A percentile compares a stretch with the other conserved stretches of the same genome.
phyloP scores from a whole-genome alignment of 2,797 vertebrate genomes.

The Glossophaga mutica region DNA sequence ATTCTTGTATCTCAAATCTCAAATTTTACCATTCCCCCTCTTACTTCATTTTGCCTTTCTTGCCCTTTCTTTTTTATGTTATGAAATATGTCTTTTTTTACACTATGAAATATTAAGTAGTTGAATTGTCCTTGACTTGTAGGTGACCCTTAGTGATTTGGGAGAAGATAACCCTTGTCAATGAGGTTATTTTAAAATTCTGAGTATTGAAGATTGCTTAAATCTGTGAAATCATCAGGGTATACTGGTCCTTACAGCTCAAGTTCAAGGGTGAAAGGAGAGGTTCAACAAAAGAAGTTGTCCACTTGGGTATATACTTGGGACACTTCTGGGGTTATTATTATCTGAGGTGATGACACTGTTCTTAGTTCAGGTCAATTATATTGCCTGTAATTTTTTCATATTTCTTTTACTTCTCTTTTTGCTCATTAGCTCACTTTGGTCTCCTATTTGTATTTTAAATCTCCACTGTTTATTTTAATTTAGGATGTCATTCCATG shows the following conservation, averaged over 20 bases:
- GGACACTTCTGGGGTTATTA: neutral
- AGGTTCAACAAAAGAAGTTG: neutral
- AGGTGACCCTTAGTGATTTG: neutral
- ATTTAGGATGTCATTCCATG: constrained; percentile 56
- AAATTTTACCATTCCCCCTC: too few species aligned
- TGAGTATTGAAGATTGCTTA: neutral
- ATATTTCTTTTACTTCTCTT: neutral
- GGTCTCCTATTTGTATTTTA: constrained; percentile 49
- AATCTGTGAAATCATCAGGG: neutral
- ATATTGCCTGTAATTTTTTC: neutral
- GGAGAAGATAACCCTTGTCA: neutral
- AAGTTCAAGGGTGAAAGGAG: neutral
- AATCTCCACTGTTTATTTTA: constrained; percentile 57
- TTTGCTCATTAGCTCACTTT: constrained; percentile 34
- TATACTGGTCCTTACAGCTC: neutral
- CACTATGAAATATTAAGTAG: neutral
- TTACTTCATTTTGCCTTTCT: too few species aligned
- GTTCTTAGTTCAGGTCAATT: neutral
- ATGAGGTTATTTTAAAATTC: constrained; percentile 13
- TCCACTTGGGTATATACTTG: neutral
- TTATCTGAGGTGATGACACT: neutral
- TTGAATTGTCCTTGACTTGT: neutral
- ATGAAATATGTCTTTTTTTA: too few species aligned
- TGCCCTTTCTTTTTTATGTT: too few species aligned
- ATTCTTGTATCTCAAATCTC: too few species aligned